A percentile compares a stretch with the other conserved stretches of the same genome.
phyloP scores from a whole-genome alignment of 2,888 invertebrate species.

The Spodoptera exigua region DNA sequence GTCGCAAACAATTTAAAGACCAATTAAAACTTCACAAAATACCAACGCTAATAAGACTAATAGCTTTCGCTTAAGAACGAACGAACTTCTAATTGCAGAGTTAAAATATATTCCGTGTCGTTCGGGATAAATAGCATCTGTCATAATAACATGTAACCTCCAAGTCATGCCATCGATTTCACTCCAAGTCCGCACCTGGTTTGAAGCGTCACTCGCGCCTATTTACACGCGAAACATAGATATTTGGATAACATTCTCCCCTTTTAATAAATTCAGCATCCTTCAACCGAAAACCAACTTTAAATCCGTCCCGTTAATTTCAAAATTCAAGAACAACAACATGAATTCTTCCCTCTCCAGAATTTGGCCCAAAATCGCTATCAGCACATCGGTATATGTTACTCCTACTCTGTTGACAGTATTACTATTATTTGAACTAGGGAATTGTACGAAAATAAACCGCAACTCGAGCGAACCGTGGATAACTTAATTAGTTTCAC shows the following conservation, averaged over 20 bases:
- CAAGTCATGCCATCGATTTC: constrained; percentile 81
- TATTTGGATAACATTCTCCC: constrained; percentile 83
- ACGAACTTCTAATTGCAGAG: constrained; percentile 71
- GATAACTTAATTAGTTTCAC: constrained; percentile 89
- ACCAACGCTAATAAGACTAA: constrained; percentile 69
- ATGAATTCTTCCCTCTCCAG: constrained; percentile 69
- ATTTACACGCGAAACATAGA: constrained; percentile 87
- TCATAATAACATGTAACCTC: constrained; percentile 85
- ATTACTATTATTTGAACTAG: constrained; percentile 83
- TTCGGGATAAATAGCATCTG: constrained; percentile 83
- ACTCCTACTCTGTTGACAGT: constrained; percentile 83
- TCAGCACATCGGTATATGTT: constrained; percentile 81
- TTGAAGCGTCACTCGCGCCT: constrained; percentile 83
- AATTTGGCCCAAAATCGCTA: constrained; percentile 80
- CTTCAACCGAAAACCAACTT: constrained; percentile 63
- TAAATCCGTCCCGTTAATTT: constrained; percentile 58
- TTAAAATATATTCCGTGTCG: constrained; percentile 72
- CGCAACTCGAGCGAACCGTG: constrained; percentile 80
- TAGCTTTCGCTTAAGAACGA: constrained; percentile 67
- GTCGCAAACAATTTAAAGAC: constrained; percentile 59
- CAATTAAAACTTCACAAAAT: constrained; percentile 66
- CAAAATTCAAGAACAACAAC: constrained; percentile 56
- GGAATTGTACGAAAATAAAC: constrained; percentile 85
- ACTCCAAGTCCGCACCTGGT: constrained; percentile 83
- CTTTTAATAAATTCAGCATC: constrained; percentile 66